Evolutionary conservation across 2,113 vertebrate genomes (phyloP).

Genomic region (Cyphomyrus discorhynchus): DNA sequence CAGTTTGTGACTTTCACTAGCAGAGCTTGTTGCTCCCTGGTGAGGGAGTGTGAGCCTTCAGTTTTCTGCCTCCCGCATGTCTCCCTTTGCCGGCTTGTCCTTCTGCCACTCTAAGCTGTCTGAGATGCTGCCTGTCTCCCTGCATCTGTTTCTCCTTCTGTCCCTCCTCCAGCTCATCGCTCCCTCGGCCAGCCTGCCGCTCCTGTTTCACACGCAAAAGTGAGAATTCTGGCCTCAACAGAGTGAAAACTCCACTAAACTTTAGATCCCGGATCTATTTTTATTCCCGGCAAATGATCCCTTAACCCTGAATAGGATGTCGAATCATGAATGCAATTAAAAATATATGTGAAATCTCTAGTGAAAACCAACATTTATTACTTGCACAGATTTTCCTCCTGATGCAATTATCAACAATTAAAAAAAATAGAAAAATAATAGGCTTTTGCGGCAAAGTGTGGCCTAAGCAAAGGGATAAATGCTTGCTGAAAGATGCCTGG

Average conservation of each 20-base stretch:
- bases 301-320: neutral
- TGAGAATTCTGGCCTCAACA: neutral
- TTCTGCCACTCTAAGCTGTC: constrained; percentile 8
- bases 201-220: neutral
- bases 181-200: neutral
- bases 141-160: constrained; percentile 5
- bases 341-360: neutral
- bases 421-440: neutral
- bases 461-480: neutral
- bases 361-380: neutral
- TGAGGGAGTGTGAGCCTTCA: neutral
- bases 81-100: neutral
- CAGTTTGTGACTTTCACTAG: neutral
- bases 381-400: neutral
- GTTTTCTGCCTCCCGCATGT: neutral
- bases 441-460: neutral
- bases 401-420: neutral
- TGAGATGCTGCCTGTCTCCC: neutral
- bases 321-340: neutral
- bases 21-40: neutral
- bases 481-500: neutral
- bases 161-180: neutral
- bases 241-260: neutral
- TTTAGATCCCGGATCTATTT: neutral
- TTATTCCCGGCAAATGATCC: neutral